Evolutionary conservation across 2,888 invertebrate genomes (phyloP).

Genomic region (Meiosimyza decipiens): DNA sequence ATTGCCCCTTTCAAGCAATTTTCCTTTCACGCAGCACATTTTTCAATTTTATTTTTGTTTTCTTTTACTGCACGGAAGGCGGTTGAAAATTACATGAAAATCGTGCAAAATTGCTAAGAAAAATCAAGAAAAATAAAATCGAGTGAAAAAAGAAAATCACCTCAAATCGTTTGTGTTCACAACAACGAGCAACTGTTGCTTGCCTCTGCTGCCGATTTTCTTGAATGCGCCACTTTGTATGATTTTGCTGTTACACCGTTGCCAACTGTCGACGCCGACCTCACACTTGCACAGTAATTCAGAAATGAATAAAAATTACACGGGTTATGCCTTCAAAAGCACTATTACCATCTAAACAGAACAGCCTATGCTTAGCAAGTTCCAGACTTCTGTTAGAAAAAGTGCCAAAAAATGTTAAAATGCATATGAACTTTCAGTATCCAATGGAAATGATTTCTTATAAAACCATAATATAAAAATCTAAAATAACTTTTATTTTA

Average conservation of each 20-base stretch:
- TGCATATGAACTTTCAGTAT: too few relatives aligned
- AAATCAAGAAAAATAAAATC: background rate
- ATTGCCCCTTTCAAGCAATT: background rate
- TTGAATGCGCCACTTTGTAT: constrained; percentile 22
- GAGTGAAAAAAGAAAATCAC: background rate
- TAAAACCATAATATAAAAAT: too few relatives aligned
- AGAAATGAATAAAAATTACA: too few relatives aligned
- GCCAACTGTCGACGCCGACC: too few relatives aligned
- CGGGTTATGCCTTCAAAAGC: too few relatives aligned
- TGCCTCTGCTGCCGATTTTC: constrained; percentile 13
- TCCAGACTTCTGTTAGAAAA: too few relatives aligned
- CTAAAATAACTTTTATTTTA: too few relatives aligned
- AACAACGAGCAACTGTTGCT: background rate
- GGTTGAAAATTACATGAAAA: constrained; percentile 62
- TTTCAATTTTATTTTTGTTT: background rate
- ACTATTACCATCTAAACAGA: too few relatives aligned
- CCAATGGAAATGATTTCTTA: too few relatives aligned
- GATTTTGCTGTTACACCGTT: constrained; percentile 9
- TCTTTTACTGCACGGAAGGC: constrained; percentile 17
- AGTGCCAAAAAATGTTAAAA: too few relatives aligned
- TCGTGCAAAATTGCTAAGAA: constrained; percentile 52
- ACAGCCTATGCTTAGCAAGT: too few relatives aligned
- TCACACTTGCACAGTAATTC: background rate
- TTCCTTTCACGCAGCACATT: constrained; percentile 11
- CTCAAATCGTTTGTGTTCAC: constrained; percentile 1